Evolutionary conservation across 2,113 vertebrate species (phyloP), one percentile per base, ranked within the genome.

Genomic region (Hystrix brachyura): DNA sequence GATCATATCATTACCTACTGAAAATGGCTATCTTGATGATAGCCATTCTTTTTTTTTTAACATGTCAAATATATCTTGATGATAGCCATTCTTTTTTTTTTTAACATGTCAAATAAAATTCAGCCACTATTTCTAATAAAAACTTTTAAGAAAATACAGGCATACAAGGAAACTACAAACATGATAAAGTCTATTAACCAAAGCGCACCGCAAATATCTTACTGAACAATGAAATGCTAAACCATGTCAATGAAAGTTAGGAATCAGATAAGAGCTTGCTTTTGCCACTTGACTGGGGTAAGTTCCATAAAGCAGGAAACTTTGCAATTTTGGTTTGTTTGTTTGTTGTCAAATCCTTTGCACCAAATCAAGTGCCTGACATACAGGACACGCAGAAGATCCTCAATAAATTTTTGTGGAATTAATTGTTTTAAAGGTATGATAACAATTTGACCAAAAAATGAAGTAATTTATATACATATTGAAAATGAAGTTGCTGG

Each of bases 91-190:
- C 69, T 43, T 74, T 74, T 38, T 46, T 76, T 76, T 38, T 46
- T 76, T 48, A 62, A 87, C 32, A 32, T 46, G 5, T 67, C 48
- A 87, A 80, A 32, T 67, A 78, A 93, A 93, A 93, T n/a, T 93
- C 38, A 80, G 27, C 10, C 55, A 21, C 18, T 19, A 62, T 69
- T 59, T 14, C 38, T 48, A 76, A 72, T 62, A 74, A 84, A 74
- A 92, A 19, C 32, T 74, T 86, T 34, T 38, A 38, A 81, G 69
- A 83, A 87, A 87, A 87, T 60, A 80, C 0, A 65, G 60, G n/a
- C 38, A 25, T 69, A 87, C 3, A 80, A 69, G 74, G 38, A 87
- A 80, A 57, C 21, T 12, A 69, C 15, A 94, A 60, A 46, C 34
- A 46, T 46, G 8, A 78, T 27, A 60, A 91, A 76, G 25, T 64